Evolutionary conservation across 2,888 invertebrate species (phyloP), one percentile per base, ranked within the genome.

Genomic region (Yponomeuta plumbellus): DNA sequence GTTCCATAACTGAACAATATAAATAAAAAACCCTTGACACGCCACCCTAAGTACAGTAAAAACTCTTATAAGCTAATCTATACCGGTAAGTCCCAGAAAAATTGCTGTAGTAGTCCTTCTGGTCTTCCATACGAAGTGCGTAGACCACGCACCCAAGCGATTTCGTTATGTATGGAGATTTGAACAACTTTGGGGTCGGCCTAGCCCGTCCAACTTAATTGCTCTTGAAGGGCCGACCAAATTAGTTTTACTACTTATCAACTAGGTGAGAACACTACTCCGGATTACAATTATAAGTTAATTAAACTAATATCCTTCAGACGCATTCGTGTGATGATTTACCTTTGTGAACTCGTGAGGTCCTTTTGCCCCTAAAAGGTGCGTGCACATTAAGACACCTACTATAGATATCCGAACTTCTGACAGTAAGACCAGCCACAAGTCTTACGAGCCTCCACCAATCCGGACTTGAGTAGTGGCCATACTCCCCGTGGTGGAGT

Each of bases 151-250:
- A 52, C 44, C 44, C 44, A 52, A 52, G 44, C 44, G 44, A 17
- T 52, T 52, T 52, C 44, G 44, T 52, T 52, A 52, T 52, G 44
- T 52, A 52, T 52, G 44, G 44, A 52, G 44, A 52, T 52, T 52
- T 52, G 44, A 52, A 52, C 44, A 52, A 52, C 44, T 52, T 52
- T 52, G 44, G 44, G 44, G 44, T 52, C 44, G 44, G 17, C 44
- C 44, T 52, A 52, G 44, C 2, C 44, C 44, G 44, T 17, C 44
- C 44, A 17, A 52, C 44, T 52, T 52, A 52, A 52, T 52, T 52
- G 44, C 44, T 52, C 44, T 52, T 52, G 44, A 52, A 52, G 44
- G 44, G 44, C 44, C 44, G 44, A 52, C 44, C 44, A 52, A 52
- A 52, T 52, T 52, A 52, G 44, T 52, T 52, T 52, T 52, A 52